Evolutionary conservation across 2,888 invertebrate species (phyloP), one percentile per base, ranked within the genome.

Genomic region (Brenthis daphne): DNA sequence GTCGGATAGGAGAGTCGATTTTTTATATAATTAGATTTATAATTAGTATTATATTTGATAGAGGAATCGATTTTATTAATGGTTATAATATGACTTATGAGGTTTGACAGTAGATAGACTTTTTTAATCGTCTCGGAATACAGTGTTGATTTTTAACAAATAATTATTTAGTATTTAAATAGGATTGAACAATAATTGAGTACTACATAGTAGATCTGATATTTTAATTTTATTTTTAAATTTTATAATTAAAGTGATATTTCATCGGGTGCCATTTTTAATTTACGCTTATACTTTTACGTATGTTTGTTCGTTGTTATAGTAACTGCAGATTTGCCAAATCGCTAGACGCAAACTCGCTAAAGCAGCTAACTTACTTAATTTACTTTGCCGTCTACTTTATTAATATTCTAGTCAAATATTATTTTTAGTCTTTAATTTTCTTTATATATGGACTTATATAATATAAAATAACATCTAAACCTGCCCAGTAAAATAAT

Each of bases 241-340:
- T 53, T 57, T 48, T 60, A 24, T 60, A 20, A 60, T 47, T 29
- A 20, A 20, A 55, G 20, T 43, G 51, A 37, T 37, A 50, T 60
- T 60, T 60, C n/a, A 5, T 29, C 60, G 50, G 60, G 48, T 60
- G 48, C 29, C 48, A n/a, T 29, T 57, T 33, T n/a, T 48, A 58
- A 29, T 58, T 29, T 60, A 50, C 60, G 60, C 60, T 50, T 60
- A 60, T 50, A 50, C 50, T 29, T 65, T 68, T 66, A 64, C 61
- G 68, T 67, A 75, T 80, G 79, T 83, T 79, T 83, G 79, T 85
- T 78, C 75, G 83, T 87, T 87, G 85, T 76, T 83, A 81, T 87
- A 85, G 79, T 78, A 84, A 87, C 87, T 87, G 88, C 88, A 76
- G 67, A 64, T 65, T 69, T 70, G 63, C 53, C 47, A 51, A 24